These are phyloP conservation scores for Cariama cristata DNA, from an alignment of 2,113 vertebrate species.

Conservation along the genomic window DNA sequence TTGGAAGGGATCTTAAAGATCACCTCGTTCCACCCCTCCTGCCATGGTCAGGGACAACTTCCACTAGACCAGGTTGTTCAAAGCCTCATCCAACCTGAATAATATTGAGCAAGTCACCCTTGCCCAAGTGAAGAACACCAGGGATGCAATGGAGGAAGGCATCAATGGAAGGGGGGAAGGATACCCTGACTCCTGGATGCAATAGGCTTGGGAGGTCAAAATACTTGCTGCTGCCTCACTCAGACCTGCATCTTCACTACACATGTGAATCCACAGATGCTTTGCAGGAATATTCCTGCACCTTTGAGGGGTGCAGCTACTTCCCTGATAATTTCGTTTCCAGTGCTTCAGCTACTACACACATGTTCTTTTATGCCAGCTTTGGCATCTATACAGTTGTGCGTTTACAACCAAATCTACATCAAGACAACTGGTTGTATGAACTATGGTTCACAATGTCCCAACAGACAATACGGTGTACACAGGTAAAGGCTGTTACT, in stretches of 20 bases:
- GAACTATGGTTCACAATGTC: rapidly evolving
- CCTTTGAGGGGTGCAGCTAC: background rate
- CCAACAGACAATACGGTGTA: background rate
- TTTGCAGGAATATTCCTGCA: background rate
- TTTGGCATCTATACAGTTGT: rapidly evolving
- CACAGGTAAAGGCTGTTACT: background rate
- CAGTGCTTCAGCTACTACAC: background rate
- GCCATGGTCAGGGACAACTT: no score
- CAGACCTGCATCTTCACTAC: background rate
- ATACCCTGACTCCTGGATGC: background rate
- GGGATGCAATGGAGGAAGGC: background rate
- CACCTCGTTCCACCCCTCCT: no score
- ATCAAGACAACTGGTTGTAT: background rate
- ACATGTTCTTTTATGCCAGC: rapidly evolving
- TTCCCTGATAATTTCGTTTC: background rate
- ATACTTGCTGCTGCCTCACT: background rate
- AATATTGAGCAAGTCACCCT: background rate
- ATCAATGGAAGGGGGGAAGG: background rate
- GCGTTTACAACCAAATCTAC: background rate
- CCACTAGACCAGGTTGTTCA: no score
- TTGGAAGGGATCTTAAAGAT: no score
- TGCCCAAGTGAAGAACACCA: background rate
- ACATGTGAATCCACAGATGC: background rate
- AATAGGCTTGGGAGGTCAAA: background rate
- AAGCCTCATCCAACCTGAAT: no score